phyloP scores from a whole-genome alignment of 2,888 invertebrate genomes.

The Agrochola circellaris region DNA sequence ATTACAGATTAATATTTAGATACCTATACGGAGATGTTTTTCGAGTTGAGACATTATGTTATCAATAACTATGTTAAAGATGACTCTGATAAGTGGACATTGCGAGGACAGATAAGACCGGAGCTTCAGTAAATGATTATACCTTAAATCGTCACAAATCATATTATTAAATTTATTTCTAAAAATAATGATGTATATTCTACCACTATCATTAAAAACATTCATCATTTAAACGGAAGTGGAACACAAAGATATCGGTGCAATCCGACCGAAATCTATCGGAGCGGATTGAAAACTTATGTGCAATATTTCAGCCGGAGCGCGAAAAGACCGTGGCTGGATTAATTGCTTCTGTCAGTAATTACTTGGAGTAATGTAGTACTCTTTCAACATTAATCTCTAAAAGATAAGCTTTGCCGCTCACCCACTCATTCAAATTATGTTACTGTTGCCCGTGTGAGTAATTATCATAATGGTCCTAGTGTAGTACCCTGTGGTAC shows the following conservation, averaged over 20 bases:
- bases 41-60: background rate
- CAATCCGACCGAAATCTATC: constrained; percentile 55
- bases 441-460: constrained; percentile 58
- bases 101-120: background rate
- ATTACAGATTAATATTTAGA: background rate
- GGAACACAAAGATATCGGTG: constrained; percentile 23
- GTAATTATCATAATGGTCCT: constrained; percentile 65
- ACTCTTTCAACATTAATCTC: constrained; percentile 73
- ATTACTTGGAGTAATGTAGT: constrained; percentile 72
- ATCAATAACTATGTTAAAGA: too few relatives aligned
- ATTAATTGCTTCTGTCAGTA: constrained; percentile 73
- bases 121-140: background rate
- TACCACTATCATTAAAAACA: constrained; percentile 9
- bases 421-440: constrained; percentile 66
- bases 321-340: constrained; percentile 62
- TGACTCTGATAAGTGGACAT: too few relatives aligned
- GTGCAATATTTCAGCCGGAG: constrained; percentile 62
- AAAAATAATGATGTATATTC: background rate
- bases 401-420: constrained; percentile 68
- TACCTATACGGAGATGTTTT: background rate
- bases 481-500: constrained; percentile 51
- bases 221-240: constrained; percentile 16
- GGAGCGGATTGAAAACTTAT: constrained; percentile 63
- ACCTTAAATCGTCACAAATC: background rate
- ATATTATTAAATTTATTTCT: background rate